Evolutionary conservation across 2,797 vertebrate genomes (phyloP), one percentile per base, ranked within the genome.

Genomic region (Capromys pilorides): DNA sequence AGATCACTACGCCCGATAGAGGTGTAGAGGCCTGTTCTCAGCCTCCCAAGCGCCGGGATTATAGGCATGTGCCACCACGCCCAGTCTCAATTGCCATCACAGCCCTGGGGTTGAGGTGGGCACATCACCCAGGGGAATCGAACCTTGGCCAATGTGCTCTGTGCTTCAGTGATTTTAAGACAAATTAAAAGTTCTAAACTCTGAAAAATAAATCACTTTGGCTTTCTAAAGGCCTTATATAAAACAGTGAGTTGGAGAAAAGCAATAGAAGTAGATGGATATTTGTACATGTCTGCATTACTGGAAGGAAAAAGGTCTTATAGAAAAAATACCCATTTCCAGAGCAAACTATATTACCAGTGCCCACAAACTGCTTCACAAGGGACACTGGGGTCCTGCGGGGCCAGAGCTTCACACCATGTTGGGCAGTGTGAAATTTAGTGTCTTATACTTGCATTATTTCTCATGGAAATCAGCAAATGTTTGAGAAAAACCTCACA

Each of bases 211-310:
- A 61, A 73, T 28, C 5, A 75, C 31, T 71, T 73, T 31, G 54
- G 66, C 22, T 86, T 82, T 1, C 81, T 36, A 61, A 87, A 80
- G 45, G 6, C 85, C n/a, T 73, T 39, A 57, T 1, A 78, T 62
- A 83, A 91, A 82, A 89, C 14, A 82, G 36, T 57, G 61, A 94
- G 51, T 4, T 84, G 61, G 10, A 57, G 41, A 87, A 95, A 89
- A 94, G 39, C 51, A 51, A 39, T 49, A 10, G 83, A 92, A 92
- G 86, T 45, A 51, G 85, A 59, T 26, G 3, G 31, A 3, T 21
- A 61, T 84, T 77, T 80, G 6, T n/a, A 5, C 66, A 83, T 75
- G 24, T 61, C 75, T 85, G 67, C 39, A 28, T 31, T 26, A 75
- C 0, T 12, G 16, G 12, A 14, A 86, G 24, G 21, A 39, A 77